phyloP scores from a whole-genome alignment of 2,888 invertebrate genomes.

The Sinelater perroti region DNA sequence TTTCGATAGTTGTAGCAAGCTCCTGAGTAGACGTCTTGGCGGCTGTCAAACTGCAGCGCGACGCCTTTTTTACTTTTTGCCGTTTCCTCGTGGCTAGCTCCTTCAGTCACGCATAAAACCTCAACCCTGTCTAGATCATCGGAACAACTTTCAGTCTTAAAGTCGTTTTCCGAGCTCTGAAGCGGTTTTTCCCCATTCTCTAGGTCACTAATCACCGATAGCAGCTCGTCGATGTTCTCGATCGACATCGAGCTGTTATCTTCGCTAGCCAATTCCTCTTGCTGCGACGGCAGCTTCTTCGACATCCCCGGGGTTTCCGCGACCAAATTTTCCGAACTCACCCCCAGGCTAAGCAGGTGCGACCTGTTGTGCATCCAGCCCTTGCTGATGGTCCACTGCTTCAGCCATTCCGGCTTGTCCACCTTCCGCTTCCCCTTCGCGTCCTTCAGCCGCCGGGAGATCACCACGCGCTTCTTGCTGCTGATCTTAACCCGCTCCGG shows the following conservation, averaged over 20 bases:
- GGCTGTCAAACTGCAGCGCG: neutral
- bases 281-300: constrained; percentile 11
- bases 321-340: constrained; percentile 23
- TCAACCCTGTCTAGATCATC: constrained; percentile 44
- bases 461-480: constrained; percentile 34
- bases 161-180: constrained; percentile 23
- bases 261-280: constrained; percentile 24
- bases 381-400: constrained; percentile 61
- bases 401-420: constrained; percentile 57
- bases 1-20: constrained; percentile 55
- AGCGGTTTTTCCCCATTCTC: constrained; percentile 25
- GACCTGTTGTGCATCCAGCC: constrained; percentile 60
- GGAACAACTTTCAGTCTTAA: constrained; percentile 5
- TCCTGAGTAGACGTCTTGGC: constrained; percentile 1
- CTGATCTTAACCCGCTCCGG: constrained; percentile 23
- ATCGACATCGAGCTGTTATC: constrained; percentile 52
- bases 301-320: constrained; percentile 4
- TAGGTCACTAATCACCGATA: constrained; percentile 48
- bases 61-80: neutral
- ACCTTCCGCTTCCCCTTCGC: constrained; percentile 32
- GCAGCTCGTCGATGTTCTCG: constrained; percentile 55
- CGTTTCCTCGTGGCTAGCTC: constrained; percentile 21
- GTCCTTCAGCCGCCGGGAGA: constrained; percentile 40
- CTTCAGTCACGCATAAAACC: constrained; percentile 30
- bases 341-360: constrained; percentile 53